phyloP scores from a whole-genome alignment of 2,797 vertebrate species.

The Scyliorhinus canicula region DNA sequence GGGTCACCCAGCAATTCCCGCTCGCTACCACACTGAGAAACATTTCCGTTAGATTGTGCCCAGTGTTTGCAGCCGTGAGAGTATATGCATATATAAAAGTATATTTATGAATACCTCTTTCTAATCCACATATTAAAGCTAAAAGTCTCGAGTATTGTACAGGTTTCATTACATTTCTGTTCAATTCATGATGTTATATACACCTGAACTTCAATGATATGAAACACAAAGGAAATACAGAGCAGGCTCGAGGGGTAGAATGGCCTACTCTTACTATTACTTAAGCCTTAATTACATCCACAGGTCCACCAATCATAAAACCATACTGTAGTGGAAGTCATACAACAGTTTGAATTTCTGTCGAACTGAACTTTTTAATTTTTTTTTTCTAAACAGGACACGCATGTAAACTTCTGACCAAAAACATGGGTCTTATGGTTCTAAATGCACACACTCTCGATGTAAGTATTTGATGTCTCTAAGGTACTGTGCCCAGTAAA shows the following conservation, averaged over 20 bases:
- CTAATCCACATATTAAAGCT: not conserved
- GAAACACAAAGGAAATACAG: not conserved
- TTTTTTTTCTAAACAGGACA: slow-evolving; percentile 65
- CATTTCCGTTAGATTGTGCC: no score
- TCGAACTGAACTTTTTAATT: not conserved
- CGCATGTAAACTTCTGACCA: slow-evolving; percentile 89
- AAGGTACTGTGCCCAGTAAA: not conserved
- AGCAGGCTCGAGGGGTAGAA: no score
- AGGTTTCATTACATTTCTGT: not conserved
- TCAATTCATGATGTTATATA: not conserved
- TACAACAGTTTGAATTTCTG: not conserved
- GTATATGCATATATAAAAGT: not conserved
- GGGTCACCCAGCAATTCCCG: no score
- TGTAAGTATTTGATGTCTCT: slow-evolving; percentile 66
- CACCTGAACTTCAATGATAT: not conserved
- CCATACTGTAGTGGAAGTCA: not conserved
- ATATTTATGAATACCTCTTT: not conserved
- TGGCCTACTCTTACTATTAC: no score
- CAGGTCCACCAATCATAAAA: not conserved
- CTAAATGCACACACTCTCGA: slow-evolving; percentile 95
- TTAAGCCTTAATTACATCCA: not conserved
- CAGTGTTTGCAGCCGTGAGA: not conserved
- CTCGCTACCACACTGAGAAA: no score
- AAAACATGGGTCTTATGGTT: slow-evolving; percentile 95
- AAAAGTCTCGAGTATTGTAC: not conserved